These are phyloP conservation scores for Phania funesta DNA, from an alignment of 2,888 invertebrate genomes.

Conservation along the genomic window DNA sequence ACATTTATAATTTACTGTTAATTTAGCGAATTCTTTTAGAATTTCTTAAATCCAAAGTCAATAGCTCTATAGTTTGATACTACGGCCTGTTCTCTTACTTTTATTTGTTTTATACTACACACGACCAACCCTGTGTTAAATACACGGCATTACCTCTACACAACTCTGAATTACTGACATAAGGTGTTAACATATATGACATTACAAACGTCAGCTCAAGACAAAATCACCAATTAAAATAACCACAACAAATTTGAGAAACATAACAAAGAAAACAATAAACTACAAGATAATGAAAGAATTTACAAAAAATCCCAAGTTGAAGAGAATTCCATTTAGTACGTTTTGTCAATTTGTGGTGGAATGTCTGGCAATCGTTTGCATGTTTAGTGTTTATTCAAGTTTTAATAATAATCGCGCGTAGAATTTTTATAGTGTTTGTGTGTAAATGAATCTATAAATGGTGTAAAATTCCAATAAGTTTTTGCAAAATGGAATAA, in stretches of 20 bases:
- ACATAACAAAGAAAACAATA: slow-evolving; percentile 58
- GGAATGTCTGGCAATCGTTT: slow-evolving; percentile 25
- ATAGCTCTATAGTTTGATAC: background rate
- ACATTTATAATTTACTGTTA: no score
- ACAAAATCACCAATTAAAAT: slow-evolving; percentile 8
- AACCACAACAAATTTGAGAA: slow-evolving; percentile 15
- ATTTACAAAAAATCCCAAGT: slow-evolving; percentile 44
- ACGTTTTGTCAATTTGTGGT: slow-evolving; percentile 62
- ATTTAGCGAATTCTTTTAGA: no score
- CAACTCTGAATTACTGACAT: background rate
- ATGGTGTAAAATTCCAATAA: background rate
- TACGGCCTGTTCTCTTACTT: no score
- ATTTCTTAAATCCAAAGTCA: background rate
- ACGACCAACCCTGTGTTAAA: background rate
- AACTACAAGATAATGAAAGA: slow-evolving; percentile 29
- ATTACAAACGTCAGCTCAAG: slow-evolving; percentile 33
- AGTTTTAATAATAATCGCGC: slow-evolving; percentile 33
- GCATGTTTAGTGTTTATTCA: background rate
- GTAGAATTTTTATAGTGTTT: slow-evolving; percentile 26
- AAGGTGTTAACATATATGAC: background rate
- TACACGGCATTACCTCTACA: background rate
- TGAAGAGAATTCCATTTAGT: slow-evolving; percentile 59
- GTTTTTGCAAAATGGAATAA: background rate
- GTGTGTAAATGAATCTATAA: slow-evolving; percentile 11
- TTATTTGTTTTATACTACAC: background rate